phyloP scores from a whole-genome alignment of 2,113 vertebrate species.

The Sitta europaea region DNA sequence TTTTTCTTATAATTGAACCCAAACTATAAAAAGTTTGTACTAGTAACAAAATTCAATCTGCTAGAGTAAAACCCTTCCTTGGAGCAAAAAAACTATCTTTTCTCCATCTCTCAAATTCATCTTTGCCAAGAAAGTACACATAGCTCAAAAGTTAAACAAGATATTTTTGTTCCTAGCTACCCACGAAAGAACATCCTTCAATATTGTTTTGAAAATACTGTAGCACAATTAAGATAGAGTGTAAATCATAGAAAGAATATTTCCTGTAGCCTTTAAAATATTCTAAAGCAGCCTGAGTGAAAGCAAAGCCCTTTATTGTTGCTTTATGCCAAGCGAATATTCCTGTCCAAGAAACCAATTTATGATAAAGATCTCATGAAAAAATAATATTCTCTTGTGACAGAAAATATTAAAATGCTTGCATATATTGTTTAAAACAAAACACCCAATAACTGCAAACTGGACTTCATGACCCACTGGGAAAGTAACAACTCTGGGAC shows the following conservation, averaged over 20 bases:
- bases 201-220: constrained; percentile 65
- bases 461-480: background rate
- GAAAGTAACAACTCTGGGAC: background rate
- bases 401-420: constrained; percentile 27
- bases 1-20: background rate
- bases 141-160: constrained; percentile 59
- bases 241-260: constrained; percentile 56
- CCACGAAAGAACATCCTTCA: constrained; percentile 57
- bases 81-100: background rate
- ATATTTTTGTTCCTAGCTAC: constrained; percentile 61
- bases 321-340: constrained; percentile 45
- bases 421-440: background rate
- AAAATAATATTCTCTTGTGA: background rate
- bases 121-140: constrained; percentile 23
- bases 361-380: constrained; percentile 53
- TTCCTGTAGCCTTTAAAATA: constrained; percentile 45
- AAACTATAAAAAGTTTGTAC: constrained; percentile 10
- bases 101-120: background rate
- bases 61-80: background rate
- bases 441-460: constrained; percentile 12
- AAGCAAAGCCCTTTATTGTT: constrained; percentile 27
- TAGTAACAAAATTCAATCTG: constrained; percentile 1
- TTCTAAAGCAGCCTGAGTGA: constrained; percentile 25
- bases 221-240: constrained; percentile 31
- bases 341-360: constrained; percentile 67